These are phyloP conservation scores for Halictus ligatus DNA, from an alignment of 2,888 invertebrate genomes.

Conservation along the genomic window DNA sequence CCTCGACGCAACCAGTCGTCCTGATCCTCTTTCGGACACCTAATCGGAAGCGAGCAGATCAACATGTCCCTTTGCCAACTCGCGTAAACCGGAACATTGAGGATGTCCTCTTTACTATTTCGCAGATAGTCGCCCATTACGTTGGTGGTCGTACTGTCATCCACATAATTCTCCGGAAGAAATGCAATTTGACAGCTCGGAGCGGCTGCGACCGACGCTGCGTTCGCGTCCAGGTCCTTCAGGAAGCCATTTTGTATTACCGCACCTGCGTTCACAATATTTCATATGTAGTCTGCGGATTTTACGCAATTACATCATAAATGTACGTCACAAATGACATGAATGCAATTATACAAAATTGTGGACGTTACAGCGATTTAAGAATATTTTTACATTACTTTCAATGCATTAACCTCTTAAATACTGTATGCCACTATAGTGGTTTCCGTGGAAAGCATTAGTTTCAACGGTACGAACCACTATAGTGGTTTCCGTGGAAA, in stretches of 20 bases:
- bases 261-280: slow-evolving; percentile 72
- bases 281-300: background rate
- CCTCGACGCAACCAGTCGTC: slow-evolving; percentile 79
- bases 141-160: slow-evolving; percentile 33
- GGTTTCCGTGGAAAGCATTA: no score
- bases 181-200: slow-evolving; percentile 78
- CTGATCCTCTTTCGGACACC: slow-evolving; percentile 73
- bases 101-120: slow-evolving; percentile 36
- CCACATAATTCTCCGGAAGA: slow-evolving; percentile 63
- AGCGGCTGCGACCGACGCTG: slow-evolving; percentile 76
- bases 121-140: background rate
- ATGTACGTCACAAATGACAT: no score
- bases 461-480: no score
- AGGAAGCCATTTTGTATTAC: slow-evolving; percentile 76
- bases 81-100: slow-evolving; percentile 79
- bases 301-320: no score
- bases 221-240: slow-evolving; percentile 77
- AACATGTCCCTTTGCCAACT: slow-evolving; percentile 76
- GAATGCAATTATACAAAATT: no score
- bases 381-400: no score
- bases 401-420: no score
- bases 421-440: no score
- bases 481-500: no score
- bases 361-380: no score
- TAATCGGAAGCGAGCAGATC: slow-evolving; percentile 79